Conservation (phyloP, 2,797 vertebrate species). For the Chrysocyon brachyurus region DNA sequence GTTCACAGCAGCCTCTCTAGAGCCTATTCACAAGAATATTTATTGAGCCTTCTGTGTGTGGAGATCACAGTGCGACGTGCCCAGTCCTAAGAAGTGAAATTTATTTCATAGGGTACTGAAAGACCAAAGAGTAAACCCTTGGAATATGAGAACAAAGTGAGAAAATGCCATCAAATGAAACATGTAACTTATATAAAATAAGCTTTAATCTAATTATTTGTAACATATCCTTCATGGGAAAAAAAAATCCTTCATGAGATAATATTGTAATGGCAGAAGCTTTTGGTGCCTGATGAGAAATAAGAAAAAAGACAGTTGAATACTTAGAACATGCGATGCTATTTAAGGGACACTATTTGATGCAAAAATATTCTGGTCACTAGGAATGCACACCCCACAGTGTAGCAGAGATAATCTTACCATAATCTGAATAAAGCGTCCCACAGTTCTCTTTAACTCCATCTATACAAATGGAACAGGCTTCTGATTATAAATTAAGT, state of each 20-base stretch:
- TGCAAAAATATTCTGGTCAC: conserved; percentile 50
- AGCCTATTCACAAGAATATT: neutral
- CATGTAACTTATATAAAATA: conserved; percentile 41
- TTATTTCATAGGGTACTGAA: conserved; percentile 35
- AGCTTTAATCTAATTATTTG: conserved; percentile 51
- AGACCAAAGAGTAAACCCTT: neutral
- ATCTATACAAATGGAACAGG: conserved; percentile 13
- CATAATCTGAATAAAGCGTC: conserved; percentile 1
- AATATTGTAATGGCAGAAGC: conserved; percentile 2
- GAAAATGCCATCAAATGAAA: conserved; percentile 54
- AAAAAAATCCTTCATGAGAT: conserved; percentile 9
- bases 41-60: neutral
- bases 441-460: conserved; percentile 51
- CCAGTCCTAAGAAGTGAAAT: conserved; percentile 16
- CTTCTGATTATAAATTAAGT: conserved; percentile 54
- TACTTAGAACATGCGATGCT: conserved; percentile 42
- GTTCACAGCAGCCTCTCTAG: neutral
- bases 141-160: conserved; percentile 9
- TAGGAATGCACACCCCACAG: neutral
- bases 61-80: neutral
- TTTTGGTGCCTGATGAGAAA: conserved; percentile 50
- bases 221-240: conserved; percentile 32
- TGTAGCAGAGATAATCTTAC: conserved; percentile 37
- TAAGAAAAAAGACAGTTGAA: conserved; percentile 36
- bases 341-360: neutral